phyloP scores from a whole-genome alignment of 2,888 invertebrate species.

The Campopleginae sp. region DNA sequence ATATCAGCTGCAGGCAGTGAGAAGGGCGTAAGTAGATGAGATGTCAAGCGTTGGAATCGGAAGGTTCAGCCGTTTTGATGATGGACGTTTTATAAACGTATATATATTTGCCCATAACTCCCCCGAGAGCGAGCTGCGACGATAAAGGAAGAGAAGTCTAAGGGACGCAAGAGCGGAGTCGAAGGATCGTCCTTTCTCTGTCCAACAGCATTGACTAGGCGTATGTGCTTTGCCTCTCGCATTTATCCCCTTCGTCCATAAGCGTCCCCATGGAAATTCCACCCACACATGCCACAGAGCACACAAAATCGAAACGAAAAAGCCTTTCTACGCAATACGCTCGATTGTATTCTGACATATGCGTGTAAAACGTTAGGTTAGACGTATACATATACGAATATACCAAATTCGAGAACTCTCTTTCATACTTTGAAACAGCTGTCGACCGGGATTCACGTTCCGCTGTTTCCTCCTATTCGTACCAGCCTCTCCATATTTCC shows the following conservation, averaged over 20 bases:
- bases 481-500: constrained; percentile 24
- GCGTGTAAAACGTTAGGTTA: constrained; percentile 6
- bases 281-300: constrained; percentile 68
- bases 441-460: constrained; percentile 65
- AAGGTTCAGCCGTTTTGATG: background rate
- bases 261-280: constrained; percentile 72
- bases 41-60: background rate
- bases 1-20: background rate
- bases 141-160: constrained; percentile 46
- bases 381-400: constrained; percentile 3
- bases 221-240: constrained; percentile 58
- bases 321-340: constrained; percentile 38
- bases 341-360: constrained; percentile 17
- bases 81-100: background rate
- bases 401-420: constrained; percentile 53
- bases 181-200: constrained; percentile 49
- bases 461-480: constrained; percentile 2
- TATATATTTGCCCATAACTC: constrained; percentile 35
- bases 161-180: constrained; percentile 45
- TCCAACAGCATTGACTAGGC: constrained; percentile 45
- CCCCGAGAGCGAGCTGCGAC: constrained; percentile 39
- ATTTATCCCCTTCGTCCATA: constrained; percentile 59
- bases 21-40: background rate
- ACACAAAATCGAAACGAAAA: constrained; percentile 52
- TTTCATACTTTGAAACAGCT: constrained; percentile 73